A percentile compares a stretch with the other conserved stretches of the same genome.
Conservation (phyloP, 2,888 invertebrate species). For the Patella ulyssiponensis region DNA sequence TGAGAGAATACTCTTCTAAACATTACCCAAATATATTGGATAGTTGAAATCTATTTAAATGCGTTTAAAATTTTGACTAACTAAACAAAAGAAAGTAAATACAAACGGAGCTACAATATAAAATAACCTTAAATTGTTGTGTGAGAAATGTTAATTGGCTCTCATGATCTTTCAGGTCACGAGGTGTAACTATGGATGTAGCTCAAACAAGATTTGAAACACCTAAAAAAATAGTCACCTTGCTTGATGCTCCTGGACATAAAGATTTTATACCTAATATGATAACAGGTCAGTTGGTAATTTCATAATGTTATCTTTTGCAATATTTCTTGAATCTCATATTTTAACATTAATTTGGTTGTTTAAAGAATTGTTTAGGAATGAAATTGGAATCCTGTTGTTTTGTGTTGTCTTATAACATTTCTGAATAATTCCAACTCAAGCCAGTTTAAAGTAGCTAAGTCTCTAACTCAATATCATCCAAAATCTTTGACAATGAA, state of each 20-base stretch:
- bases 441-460: neutral
- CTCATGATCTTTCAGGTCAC: slow-evolving; percentile 75
- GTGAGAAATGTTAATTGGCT: too few species aligned
- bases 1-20: too few species aligned
- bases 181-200: slow-evolving; percentile 99
- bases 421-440: slow-evolving; percentile 1
- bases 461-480: too few species aligned
- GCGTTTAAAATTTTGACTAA: neutral
- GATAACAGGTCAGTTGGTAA: slow-evolving; percentile 80
- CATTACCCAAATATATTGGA: neutral
- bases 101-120: too few species aligned
- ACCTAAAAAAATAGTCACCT: slow-evolving; percentile 78
- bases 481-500: too few species aligned
- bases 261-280: slow-evolving; percentile 99
- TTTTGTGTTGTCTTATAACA: neutral
- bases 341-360: too few species aligned
- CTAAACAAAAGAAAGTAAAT: too few species aligned
- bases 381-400: neutral
- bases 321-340: too few species aligned
- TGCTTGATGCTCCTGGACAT: slow-evolving; percentile 98
- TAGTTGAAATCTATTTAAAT: neutral
- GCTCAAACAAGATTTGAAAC: slow-evolving; percentile 94
- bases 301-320: too few species aligned
- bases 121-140: too few species aligned
- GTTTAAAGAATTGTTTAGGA: neutral